A percentile compares a stretch with the other conserved stretches of the same genome.
These are phyloP conservation scores for Pharmacophagus antenor DNA, from an alignment of 2,888 invertebrate species.

Conservation along the genomic window DNA sequence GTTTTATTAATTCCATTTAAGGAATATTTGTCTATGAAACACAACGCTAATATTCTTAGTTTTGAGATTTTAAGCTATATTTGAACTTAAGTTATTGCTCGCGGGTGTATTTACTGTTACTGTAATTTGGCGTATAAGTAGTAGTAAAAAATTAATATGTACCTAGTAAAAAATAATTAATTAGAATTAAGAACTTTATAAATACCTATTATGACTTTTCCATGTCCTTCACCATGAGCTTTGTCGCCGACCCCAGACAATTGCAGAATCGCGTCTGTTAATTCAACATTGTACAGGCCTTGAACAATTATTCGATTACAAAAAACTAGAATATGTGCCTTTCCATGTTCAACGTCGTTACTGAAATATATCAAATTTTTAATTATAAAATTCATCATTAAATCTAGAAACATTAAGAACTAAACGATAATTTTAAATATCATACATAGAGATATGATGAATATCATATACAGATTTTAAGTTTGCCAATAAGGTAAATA, in stretches of 20 bases:
- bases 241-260: not conserved
- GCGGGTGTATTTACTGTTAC: too few relatives aligned
- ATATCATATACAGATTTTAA: too few relatives aligned
- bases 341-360: not conserved
- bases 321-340: not conserved
- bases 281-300: constrained; percentile 7
- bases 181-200: not conserved
- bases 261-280: constrained; percentile 7
- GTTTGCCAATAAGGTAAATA: too few relatives aligned
- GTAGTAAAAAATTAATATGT: not conserved
- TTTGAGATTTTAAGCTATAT: too few relatives aligned
- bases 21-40: too few relatives aligned
- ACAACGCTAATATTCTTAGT: too few relatives aligned
- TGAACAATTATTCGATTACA: constrained; percentile 11
- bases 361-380: not conserved
- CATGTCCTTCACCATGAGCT: constrained; percentile 13
- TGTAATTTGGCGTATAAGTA: not conserved
- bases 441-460: too few relatives aligned
- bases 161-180: not conserved
- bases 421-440: too few relatives aligned
- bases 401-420: not conserved
- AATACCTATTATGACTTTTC: constrained; percentile 19
- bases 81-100: too few relatives aligned
- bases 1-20: too few relatives aligned
- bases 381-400: not conserved